phyloP scores from a whole-genome alignment of 2,888 invertebrate genomes.

The Megalurothrips usitatus region DNA sequence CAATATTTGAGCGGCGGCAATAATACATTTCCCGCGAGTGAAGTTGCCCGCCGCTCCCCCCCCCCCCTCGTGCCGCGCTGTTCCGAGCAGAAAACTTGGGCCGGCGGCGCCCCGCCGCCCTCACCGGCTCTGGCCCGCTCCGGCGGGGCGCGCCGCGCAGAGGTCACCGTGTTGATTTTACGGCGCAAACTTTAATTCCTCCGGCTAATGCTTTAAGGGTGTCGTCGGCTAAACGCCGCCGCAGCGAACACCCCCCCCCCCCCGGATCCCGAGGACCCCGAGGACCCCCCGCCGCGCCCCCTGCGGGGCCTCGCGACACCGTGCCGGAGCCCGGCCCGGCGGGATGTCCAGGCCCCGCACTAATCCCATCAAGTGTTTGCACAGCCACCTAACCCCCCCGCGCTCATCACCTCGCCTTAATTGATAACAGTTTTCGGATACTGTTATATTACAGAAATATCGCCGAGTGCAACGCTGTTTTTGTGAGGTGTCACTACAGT shows the following conservation, averaged over 20 bases:
- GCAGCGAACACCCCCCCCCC: background rate
- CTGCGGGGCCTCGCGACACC: too few relatives aligned
- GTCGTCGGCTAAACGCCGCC: background rate
- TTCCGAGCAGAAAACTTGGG: background rate
- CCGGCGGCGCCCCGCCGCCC: background rate
- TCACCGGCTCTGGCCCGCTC: background rate
- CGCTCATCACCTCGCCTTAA: background rate
- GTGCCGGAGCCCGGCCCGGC: background rate
- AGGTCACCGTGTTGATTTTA: slow-evolving; percentile 6
- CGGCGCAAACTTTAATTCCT: background rate
- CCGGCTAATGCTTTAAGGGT: background rate
- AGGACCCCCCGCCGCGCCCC: too few relatives aligned
- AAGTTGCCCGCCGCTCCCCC: background rate
- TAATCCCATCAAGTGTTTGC: slow-evolving; percentile 11
- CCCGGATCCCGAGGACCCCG: background rate
- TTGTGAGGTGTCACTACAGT: too few relatives aligned
- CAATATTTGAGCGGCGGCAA: too few relatives aligned
- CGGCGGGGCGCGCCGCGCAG: background rate
- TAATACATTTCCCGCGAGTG: too few relatives aligned
- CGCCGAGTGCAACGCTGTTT: too few relatives aligned
- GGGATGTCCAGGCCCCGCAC: background rate
- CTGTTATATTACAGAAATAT: too few relatives aligned
- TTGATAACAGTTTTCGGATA: too few relatives aligned
- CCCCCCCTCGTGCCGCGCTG: background rate
- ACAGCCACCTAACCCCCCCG: background rate